Percentiles rank a stretch among this genome's conserved stretches.
These are phyloP conservation scores for Ailuropoda melanoleuca DNA, from an alignment of 2,113 vertebrate genomes.

Conservation along the genomic window DNA sequence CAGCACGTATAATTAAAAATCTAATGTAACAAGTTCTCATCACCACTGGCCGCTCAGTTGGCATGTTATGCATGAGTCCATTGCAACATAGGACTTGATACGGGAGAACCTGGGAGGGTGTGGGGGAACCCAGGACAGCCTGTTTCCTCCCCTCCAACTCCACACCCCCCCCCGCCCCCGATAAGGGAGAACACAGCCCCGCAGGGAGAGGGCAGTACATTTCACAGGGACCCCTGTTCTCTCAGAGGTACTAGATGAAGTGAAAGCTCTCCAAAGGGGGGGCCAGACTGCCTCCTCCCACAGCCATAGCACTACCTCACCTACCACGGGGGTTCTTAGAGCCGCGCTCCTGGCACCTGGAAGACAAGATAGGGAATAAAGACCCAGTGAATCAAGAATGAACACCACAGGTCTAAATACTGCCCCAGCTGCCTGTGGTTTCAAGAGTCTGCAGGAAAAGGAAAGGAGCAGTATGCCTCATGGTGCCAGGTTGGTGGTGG, in stretches of 20 bases:
- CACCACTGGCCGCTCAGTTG: neutral
- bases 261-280: neutral
- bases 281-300: neutral
- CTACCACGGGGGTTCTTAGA: neutral
- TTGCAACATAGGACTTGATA: neutral
- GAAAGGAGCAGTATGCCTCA: neutral
- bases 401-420: neutral
- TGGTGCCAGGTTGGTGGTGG: rapidly evolving
- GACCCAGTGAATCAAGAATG: neutral
- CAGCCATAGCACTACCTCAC: neutral
- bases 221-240: neutral
- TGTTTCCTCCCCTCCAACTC: neutral
- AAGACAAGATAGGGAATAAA: neutral
- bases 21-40: neutral
- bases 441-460: neutral
- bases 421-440: no score
- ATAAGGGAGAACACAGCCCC: neutral
- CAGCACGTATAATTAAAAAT: neutral
- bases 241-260: neutral
- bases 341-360: neutral
- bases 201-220: neutral
- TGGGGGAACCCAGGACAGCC: neutral
- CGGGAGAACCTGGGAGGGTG: rapidly evolving
- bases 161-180: rapidly evolving
- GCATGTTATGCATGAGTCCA: neutral